Evolutionary conservation across 1,140 invertebrate species (phyloP).

Genomic region (Tetranychus cinnabarinus): DNA sequence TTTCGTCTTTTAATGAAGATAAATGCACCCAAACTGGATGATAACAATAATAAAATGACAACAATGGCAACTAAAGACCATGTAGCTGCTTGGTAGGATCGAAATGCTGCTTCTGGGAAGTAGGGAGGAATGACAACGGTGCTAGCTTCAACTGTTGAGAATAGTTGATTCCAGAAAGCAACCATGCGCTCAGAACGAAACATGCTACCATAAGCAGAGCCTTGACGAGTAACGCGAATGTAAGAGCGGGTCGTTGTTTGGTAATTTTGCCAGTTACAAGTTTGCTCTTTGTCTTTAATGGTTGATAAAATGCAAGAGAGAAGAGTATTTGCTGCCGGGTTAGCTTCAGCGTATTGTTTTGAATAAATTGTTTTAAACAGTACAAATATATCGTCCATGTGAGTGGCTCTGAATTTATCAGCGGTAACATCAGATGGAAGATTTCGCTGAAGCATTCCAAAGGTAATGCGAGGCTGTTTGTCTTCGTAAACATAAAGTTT

Average conservation of each 20-base stretch:
- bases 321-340: no score
- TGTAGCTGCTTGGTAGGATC: slow-evolving; percentile 5
- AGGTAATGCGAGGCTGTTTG: not conserved
- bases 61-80: slow-evolving; percentile 4
- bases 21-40: not conserved
- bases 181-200: not conserved
- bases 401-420: slow-evolving; percentile 5
- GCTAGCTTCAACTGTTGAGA: not conserved
- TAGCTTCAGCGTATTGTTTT: not conserved
- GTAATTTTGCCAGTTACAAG: no score
- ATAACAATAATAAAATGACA: slow-evolving; percentile 2
- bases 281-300: no score
- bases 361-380: slow-evolving; percentile 2
- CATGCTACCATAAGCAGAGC: no score
- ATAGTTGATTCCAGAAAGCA: slow-evolving; percentile 1
- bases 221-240: no score
- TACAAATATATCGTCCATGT: slow-evolving; percentile 8
- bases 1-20: slow-evolving; percentile 2
- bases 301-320: no score
- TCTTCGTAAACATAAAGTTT: slow-evolving; percentile 5
- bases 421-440: not conserved
- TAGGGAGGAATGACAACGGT: not conserved
- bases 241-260: no score
- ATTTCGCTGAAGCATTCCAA: slow-evolving; percentile 2
- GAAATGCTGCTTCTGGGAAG: slow-evolving; percentile 4